A percentile compares a stretch with the other conserved stretches of the same genome.
Evolutionary conservation across 2,888 invertebrate genomes (phyloP).

Genomic region (Holacanthella duospinosa): DNA sequence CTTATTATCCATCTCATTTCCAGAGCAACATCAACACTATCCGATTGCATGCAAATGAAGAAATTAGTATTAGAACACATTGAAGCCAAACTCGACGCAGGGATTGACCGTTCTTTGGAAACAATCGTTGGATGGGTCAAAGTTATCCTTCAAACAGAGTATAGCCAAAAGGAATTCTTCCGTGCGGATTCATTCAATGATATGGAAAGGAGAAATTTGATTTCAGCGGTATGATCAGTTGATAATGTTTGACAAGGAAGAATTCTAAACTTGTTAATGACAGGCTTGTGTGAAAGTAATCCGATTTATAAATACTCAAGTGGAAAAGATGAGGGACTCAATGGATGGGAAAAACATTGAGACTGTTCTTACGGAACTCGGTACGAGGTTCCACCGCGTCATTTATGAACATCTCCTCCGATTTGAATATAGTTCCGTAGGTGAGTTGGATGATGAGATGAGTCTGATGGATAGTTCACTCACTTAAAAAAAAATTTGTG

Average conservation of each 20-base stretch:
- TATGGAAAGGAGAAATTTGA: slow-evolving; percentile 63
- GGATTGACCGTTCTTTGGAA: slow-evolving; percentile 54
- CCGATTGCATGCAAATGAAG: slow-evolving; percentile 79
- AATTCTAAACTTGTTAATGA: no score
- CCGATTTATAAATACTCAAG: slow-evolving; percentile 65
- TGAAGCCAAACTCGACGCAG: slow-evolving; percentile 77
- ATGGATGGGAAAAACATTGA: slow-evolving; percentile 88
- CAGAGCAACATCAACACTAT: slow-evolving; percentile 68
- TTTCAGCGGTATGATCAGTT: slow-evolving; percentile 69
- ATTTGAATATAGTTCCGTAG: slow-evolving; percentile 87
- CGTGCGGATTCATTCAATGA: slow-evolving; percentile 58
- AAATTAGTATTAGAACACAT: slow-evolving; percentile 73
- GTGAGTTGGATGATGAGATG: slow-evolving; percentile 48
- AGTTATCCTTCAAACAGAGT: slow-evolving; percentile 77
- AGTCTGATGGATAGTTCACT: no score
- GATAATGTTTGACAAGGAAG: not conserved
- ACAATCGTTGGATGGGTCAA: slow-evolving; percentile 86
- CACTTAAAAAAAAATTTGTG: slow-evolving; percentile 1
- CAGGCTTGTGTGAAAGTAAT: slow-evolving; percentile 76
- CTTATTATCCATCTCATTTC: slow-evolving; percentile 32
- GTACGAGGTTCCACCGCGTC: slow-evolving; percentile 80
- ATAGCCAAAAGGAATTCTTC: slow-evolving; percentile 82
- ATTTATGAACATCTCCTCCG: slow-evolving; percentile 90
- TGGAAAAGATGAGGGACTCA: slow-evolving; percentile 64
- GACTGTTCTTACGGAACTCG: slow-evolving; percentile 75